Conservation (phyloP, 2,888 invertebrate genomes). For the Ormyrus thymus region DNA sequence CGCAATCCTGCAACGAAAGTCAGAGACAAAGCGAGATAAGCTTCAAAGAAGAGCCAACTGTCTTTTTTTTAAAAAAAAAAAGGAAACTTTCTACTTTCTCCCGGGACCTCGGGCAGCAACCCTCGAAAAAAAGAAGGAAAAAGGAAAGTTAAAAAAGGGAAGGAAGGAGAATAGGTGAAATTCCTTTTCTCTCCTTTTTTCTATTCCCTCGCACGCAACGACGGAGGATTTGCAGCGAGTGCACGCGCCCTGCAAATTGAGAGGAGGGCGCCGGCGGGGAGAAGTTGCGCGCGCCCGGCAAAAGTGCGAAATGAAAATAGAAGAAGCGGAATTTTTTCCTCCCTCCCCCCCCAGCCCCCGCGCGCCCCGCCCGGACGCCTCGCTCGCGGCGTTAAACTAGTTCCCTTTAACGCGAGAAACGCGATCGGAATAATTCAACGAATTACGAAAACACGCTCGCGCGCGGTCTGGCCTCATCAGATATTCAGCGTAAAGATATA, state of each 20-base stretch:
- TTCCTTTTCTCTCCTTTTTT: conserved; percentile 18
- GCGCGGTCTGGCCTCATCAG: conserved; percentile 73
- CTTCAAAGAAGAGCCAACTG: conserved; percentile 20
- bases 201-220: not conserved
- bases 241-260: conserved; percentile 25
- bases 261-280: not conserved
- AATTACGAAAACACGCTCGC: conserved; percentile 73
- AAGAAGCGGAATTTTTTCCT: conserved; percentile 21
- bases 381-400: conserved; percentile 55
- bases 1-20: conserved; percentile 56
- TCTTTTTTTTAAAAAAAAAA: conserved; percentile 48
- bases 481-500: conserved; percentile 69
- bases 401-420: conserved; percentile 60
- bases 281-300: conserved; percentile 3
- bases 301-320: conserved; percentile 38
- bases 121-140: conserved; percentile 15
- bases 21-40: conserved; percentile 31
- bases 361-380: not conserved
- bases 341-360: not conserved
- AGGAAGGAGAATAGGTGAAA: conserved; percentile 31
- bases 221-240: conserved; percentile 10
- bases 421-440: conserved; percentile 73
- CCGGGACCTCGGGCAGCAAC: not conserved
- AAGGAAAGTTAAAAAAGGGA: not conserved
- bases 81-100: conserved; percentile 64